phyloP scores from a whole-genome alignment of 2,888 invertebrate genomes.

The Conops quadrifasciatus region DNA sequence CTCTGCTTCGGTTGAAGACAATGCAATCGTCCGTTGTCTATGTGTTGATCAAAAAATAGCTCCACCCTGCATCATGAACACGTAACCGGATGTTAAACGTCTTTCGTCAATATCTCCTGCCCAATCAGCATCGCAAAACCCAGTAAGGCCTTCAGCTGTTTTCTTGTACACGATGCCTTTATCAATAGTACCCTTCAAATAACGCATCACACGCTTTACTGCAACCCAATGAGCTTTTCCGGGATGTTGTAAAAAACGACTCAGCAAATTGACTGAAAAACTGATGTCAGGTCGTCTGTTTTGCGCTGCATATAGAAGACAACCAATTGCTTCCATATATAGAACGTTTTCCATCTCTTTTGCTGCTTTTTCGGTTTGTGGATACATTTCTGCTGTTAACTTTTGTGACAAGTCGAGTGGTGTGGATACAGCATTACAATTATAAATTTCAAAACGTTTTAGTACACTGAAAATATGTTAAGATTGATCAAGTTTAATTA shows the following conservation, averaged over 20 bases:
- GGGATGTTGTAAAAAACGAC: slow-evolving; percentile 26
- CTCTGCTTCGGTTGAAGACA: slow-evolving; percentile 37
- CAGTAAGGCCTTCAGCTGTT: slow-evolving; percentile 18
- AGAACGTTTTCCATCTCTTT: slow-evolving; percentile 9
- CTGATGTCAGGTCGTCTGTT: slow-evolving; percentile 29
- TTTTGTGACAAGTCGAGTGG: slow-evolving; percentile 22
- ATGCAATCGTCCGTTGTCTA: slow-evolving; percentile 36
- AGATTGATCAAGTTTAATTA: slow-evolving; percentile 36
- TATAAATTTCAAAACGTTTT: slow-evolving; percentile 14
- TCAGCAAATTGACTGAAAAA: slow-evolving; percentile 29
- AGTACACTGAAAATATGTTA: slow-evolving; percentile 33
- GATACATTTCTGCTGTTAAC: slow-evolving; percentile 35
- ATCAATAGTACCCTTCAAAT: slow-evolving; percentile 13
- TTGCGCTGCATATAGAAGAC: slow-evolving; percentile 28
- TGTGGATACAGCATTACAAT: slow-evolving; percentile 16
- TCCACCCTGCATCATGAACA: slow-evolving; percentile 33
- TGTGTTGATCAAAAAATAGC: slow-evolving; percentile 37
- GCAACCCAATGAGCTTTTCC: slow-evolving; percentile 33
- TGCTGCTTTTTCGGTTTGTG: slow-evolving; percentile 22
- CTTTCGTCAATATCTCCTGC: slow-evolving; percentile 33
- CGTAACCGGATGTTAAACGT: slow-evolving; percentile 33
- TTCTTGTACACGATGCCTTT: slow-evolving; percentile 16
- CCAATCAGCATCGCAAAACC: slow-evolving; percentile 38
- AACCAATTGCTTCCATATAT: slow-evolving; percentile 44
- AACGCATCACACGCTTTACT: slow-evolving; percentile 30